Evolutionary conservation across 2,888 invertebrate species (phyloP), one percentile per base, ranked within the genome.

Genomic region (Pegoplata infirma): DNA sequence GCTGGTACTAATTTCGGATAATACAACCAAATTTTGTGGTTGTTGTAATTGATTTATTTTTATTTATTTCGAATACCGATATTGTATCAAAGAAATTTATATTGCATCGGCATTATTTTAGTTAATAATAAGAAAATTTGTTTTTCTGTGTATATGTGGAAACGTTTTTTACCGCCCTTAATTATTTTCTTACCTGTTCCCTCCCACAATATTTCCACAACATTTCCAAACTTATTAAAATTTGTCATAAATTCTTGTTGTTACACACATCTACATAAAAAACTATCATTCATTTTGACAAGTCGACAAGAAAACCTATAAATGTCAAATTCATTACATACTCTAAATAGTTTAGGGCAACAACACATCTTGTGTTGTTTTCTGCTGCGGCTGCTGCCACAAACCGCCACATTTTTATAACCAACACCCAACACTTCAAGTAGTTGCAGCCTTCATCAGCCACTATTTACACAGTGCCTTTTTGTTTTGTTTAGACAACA

Each of bases 221-320:
- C 32, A 32, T 12, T 40, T 40, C 36, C 12, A n/a, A 5, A 25
- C 6, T n/a, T 25, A 16, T 44, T 21, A 5, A n/a, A 44, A 17
- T 25, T 53, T 55, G 53, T 75, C 61, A 75, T 71, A 79, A 71
- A 74, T 72, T 67, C 67, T 63, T 46, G 67, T 56, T 68, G 36
- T 55, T 44, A 16, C 10, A 14, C 19, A 19, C n/a, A 12, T 59
- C n/a, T 23, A 40, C 4, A 47, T 14, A 53, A 36, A 66, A 80
- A 47, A 53, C 73, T 76, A 80, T 81, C 67, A 76, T 72, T 81
- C 80, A 81, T 76, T 78, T 76, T 81, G 81, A 81, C 81, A 81
- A 71, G 55, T 72, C 78, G 80, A 81, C 81, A 80, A 72, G 80
- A 61, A 81, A 80, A 81, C 76, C 76, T 75, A 81, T 81, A 81